Evolutionary conservation across 2,113 vertebrate genomes (phyloP).

Genomic region (Erinaceus europaeus): DNA sequence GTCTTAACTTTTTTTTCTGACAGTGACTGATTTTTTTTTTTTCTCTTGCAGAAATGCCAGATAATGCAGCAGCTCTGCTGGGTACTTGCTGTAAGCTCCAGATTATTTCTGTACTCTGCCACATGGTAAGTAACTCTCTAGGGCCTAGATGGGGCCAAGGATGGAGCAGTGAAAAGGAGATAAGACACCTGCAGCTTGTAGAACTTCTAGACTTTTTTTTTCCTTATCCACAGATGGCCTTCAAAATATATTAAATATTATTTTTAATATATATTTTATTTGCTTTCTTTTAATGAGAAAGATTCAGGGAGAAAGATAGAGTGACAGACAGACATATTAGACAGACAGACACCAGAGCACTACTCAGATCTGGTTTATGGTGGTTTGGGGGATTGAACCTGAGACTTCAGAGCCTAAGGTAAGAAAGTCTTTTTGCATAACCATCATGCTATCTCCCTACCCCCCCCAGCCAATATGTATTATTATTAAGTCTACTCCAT

Average conservation of each 20-base stretch:
- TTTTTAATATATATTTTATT: background rate
- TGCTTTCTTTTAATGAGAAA: too few relatives aligned
- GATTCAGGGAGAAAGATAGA: too few relatives aligned
- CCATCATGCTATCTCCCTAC: too few relatives aligned
- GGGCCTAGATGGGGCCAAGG: background rate
- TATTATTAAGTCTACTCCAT: background rate
- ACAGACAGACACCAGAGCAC: too few relatives aligned
- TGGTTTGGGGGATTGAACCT: too few relatives aligned
- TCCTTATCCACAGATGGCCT: background rate
- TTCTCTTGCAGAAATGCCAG: constrained; percentile 86
- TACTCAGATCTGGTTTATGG: too few relatives aligned
- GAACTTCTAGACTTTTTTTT: background rate
- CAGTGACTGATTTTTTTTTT: constrained; percentile 9
- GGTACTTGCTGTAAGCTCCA: constrained; percentile 84
- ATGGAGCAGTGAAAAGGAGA: background rate
- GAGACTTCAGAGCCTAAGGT: too few relatives aligned
- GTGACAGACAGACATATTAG: too few relatives aligned
- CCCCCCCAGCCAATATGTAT: too few relatives aligned
- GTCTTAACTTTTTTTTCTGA: background rate
- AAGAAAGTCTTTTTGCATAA: too few relatives aligned
- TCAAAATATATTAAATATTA: background rate
- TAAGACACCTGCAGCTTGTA: background rate
- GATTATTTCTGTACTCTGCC: constrained; percentile 70
- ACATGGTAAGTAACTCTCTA: constrained; percentile 78
- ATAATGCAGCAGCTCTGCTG: constrained; percentile 80